phyloP scores from a whole-genome alignment of 2,888 invertebrate genomes.

The Tachystola acroxantha region DNA sequence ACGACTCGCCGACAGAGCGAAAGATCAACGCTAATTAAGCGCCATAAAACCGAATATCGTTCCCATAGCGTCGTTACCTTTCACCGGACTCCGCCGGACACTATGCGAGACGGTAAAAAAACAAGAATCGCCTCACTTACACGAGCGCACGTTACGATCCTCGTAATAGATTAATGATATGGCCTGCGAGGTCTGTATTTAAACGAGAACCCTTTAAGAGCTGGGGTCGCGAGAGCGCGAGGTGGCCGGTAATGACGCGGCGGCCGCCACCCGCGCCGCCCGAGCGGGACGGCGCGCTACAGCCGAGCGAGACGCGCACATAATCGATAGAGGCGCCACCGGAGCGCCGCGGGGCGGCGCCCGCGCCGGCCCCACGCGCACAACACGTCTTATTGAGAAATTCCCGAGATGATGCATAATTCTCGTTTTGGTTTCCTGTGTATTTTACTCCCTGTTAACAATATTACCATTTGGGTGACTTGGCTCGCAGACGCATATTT shows the following conservation, averaged over 20 bases:
- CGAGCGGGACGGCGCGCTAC: conserved; percentile 32
- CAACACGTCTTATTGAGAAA: conserved; percentile 72
- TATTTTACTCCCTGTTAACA: conserved; percentile 73
- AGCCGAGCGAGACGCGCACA: conserved; percentile 24
- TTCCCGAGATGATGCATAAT: conserved; percentile 72
- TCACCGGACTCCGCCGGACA: conserved; percentile 49
- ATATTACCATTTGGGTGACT: conserved; percentile 72
- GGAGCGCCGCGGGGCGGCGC: conserved; percentile 64
- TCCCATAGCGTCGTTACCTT: conserved; percentile 59
- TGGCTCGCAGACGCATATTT: conserved; percentile 60
- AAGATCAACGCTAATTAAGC: conserved; percentile 70
- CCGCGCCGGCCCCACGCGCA: conserved; percentile 68
- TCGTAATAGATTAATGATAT: conserved; percentile 76
- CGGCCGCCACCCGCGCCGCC: conserved; percentile 48
- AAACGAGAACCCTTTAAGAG: conserved; percentile 32
- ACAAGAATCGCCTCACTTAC: conserved; percentile 51
- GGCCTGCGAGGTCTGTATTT: conserved; percentile 61
- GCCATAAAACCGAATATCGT: conserved; percentile 70
- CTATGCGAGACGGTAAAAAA: conserved; percentile 43
- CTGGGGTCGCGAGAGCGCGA: conserved; percentile 33
- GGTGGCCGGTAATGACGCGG: conserved; percentile 36
- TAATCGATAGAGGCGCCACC: conserved; percentile 66
- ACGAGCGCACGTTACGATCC: conserved; percentile 52
- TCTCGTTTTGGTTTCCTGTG: conserved; percentile 65
- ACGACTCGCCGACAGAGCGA: conserved; percentile 53